phyloP scores from a whole-genome alignment of 2,888 invertebrate species.

The Drosophila nr. medialis region DNA sequence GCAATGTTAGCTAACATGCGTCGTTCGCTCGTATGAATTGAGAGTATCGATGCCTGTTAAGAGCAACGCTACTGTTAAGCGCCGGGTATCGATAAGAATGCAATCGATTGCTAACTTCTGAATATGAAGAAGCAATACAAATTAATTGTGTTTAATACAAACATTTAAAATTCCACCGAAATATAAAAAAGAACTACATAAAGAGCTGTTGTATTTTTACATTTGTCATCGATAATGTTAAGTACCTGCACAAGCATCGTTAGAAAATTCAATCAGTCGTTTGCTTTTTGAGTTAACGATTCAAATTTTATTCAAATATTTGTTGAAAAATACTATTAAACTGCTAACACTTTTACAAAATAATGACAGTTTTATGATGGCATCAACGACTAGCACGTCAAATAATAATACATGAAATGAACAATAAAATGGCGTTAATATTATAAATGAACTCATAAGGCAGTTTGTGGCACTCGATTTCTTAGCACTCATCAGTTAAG shows the following conservation, averaged over 20 bases:
- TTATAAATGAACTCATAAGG: slow-evolving; percentile 15
- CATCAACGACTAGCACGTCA: slow-evolving; percentile 72
- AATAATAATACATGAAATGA: slow-evolving; percentile 46
- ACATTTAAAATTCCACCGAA: not conserved
- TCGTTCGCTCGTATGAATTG: slow-evolving; percentile 1
- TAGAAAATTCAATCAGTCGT: slow-evolving; percentile 2
- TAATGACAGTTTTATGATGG: slow-evolving; percentile 64
- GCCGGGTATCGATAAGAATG: not conserved
- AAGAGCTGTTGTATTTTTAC: not conserved
- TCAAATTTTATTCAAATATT: slow-evolving; percentile 49
- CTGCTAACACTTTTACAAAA: slow-evolving; percentile 35
- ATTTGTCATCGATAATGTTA: not conserved
- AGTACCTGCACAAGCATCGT: slow-evolving; percentile 4
- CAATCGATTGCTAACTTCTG: not conserved
- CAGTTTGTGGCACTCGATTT: slow-evolving; percentile 50
- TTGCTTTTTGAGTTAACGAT: slow-evolving; percentile 1
- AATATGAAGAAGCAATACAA: not conserved
- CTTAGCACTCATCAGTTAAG: slow-evolving; percentile 38
- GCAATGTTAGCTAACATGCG: slow-evolving; percentile 43
- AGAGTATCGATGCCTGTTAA: slow-evolving; percentile 26
- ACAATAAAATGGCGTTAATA: slow-evolving; percentile 54
- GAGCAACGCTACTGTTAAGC: not conserved
- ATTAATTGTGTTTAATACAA: not conserved
- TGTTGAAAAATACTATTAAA: slow-evolving; percentile 51
- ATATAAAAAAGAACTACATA: no score